Percentiles rank a stretch among this genome's conserved stretches.
These are phyloP conservation scores for Drosophila carrolli DNA, from an alignment of 1,140 invertebrate genomes.

Conservation along the genomic window DNA sequence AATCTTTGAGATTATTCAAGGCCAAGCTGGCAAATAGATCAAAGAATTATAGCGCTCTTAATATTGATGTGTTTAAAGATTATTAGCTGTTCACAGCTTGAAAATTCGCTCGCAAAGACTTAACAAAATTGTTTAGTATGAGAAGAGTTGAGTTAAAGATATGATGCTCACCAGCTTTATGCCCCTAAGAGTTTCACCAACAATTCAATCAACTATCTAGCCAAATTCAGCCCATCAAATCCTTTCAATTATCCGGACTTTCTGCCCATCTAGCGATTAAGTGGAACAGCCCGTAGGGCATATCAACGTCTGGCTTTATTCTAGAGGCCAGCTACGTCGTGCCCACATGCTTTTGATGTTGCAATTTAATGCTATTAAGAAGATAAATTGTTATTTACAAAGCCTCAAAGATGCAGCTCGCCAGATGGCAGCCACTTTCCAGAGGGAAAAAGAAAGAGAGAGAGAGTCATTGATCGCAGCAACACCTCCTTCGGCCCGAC, in stretches of 20 bases:
- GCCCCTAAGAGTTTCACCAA: neutral
- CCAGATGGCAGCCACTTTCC: slow-evolving; percentile 39
- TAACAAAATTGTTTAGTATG: neutral
- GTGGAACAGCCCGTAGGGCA: slow-evolving; percentile 43
- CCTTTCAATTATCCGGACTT: slow-evolving; percentile 35
- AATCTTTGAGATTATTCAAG: neutral
- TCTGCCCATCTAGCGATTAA: slow-evolving; percentile 41
- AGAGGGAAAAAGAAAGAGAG: neutral
- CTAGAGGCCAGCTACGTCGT: slow-evolving; percentile 28
- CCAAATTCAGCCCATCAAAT: slow-evolving; percentile 34
- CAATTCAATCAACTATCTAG: slow-evolving; percentile 45
- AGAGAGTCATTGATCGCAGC: slow-evolving; percentile 19
- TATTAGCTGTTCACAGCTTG: slow-evolving; percentile 6
- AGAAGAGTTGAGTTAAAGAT: neutral
- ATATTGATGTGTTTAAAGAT: neutral
- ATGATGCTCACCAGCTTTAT: neutral
- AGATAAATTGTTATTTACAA: slow-evolving; percentile 64
- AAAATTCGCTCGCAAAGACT: neutral
- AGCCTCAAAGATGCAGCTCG: slow-evolving; percentile 21
- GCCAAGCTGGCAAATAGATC: neutral
- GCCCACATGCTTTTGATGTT: slow-evolving; percentile 52
- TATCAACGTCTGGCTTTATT: slow-evolving; percentile 38
- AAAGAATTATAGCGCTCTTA: neutral
- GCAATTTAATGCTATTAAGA: slow-evolving; percentile 50
- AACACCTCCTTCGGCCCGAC: slow-evolving; percentile 34